Conservation (phyloP, 2,797 vertebrate genomes). For the Hyperoplus lanceolatus region DNA sequence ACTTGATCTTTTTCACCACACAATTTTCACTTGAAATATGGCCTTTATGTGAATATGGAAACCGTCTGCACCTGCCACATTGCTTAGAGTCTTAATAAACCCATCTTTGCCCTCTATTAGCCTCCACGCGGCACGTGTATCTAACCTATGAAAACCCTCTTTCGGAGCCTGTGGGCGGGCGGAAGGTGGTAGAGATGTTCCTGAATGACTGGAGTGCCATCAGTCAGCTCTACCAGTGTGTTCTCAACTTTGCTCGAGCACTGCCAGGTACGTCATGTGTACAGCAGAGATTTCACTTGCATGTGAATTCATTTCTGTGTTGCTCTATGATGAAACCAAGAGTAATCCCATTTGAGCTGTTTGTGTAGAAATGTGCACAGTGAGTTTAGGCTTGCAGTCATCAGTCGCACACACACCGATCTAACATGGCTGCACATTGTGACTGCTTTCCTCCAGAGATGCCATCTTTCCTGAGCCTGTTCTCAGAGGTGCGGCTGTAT, state of each 20-base stretch:
- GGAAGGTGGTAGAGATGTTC: conserved; percentile 99
- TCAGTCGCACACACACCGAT: background rate
- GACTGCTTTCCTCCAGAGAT: conserved; percentile 86
- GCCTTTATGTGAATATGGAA: background rate
- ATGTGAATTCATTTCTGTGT: background rate
- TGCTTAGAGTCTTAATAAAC: conserved; percentile 19
- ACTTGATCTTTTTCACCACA: too few species aligned
- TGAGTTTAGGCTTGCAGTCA: background rate
- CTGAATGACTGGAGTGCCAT: conserved; percentile 98
- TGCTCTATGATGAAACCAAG: background rate
- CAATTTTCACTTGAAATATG: background rate
- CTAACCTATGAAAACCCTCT: conserved; percentile 97
- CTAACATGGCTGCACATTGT: conserved; percentile 20
- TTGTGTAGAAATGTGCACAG: background rate
- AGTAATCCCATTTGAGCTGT: too few species aligned
- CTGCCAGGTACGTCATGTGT: conserved; percentile 88
- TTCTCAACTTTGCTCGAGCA: conserved; percentile 94
- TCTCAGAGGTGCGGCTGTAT: conserved; percentile 98
- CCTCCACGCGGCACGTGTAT: conserved; percentile 95
- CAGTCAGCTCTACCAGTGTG: conserved; percentile 96
- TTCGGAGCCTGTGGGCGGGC: conserved; percentile 96
- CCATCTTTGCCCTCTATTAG: conserved; percentile 73
- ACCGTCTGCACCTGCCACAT: background rate
- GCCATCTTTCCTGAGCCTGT: conserved; percentile 94
- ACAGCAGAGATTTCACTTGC: background rate